A percentile compares a stretch with the other conserved stretches of the same genome.
phyloP scores from a whole-genome alignment of 2,113 vertebrate species.

The Ophthalmolycus amberensis region DNA sequence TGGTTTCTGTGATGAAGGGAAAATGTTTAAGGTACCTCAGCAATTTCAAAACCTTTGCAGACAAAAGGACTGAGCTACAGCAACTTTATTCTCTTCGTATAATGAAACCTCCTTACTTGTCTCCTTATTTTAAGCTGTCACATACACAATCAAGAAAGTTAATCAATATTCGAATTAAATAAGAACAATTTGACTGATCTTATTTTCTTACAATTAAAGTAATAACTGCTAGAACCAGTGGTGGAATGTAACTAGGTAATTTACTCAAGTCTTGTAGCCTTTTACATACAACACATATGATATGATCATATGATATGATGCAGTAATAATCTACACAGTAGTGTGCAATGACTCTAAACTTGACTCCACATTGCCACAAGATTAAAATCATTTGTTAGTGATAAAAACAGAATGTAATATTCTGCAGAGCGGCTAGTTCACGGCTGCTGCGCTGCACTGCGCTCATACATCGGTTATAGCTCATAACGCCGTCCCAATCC shows the following conservation, averaged over 20 bases:
- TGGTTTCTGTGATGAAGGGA: neutral
- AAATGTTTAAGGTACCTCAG: conserved; percentile 18
- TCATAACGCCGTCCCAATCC: too few relatives aligned
- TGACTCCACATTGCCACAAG: too few relatives aligned
- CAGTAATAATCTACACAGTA: neutral
- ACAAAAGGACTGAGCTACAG: conserved; percentile 27
- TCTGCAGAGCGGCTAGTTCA: too few relatives aligned
- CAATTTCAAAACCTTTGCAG: conserved; percentile 33
- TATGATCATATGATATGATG: neutral
- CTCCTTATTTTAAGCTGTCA: conserved; percentile 37
- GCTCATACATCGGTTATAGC: too few relatives aligned
- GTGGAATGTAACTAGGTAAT: neutral
- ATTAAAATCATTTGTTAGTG: too few relatives aligned
- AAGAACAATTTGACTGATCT: neutral
- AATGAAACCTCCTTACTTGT: conserved; percentile 22
- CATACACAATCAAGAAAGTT: neutral
- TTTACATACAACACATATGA: neutral
- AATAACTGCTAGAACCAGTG: neutral
- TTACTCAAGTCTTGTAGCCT: neutral
- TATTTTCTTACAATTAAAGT: too few relatives aligned
- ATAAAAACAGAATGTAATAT: too few relatives aligned
- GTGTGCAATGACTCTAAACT: neutral
- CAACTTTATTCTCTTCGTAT: neutral
- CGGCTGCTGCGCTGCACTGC: too few relatives aligned
- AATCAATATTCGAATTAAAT: neutral